A percentile compares a stretch with the other conserved stretches of the same genome.
These are phyloP conservation scores for Abscondita cerata DNA, from an alignment of 2,888 invertebrate species.

Conservation along the genomic window DNA sequence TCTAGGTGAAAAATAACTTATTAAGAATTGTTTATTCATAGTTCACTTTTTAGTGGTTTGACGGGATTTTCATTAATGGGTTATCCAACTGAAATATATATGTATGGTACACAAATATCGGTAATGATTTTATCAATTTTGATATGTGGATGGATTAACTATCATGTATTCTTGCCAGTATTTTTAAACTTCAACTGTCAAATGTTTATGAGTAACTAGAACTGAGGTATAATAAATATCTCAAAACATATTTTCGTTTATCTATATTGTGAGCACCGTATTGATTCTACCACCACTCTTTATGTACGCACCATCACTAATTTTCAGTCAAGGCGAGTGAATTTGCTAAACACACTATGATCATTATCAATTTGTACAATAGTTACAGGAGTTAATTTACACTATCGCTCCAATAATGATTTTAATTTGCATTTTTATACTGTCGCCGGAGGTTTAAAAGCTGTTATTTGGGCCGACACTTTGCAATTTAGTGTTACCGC, in stretches of 20 bases:
- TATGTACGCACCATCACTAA: slow-evolving; percentile 73
- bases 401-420: slow-evolving; percentile 65
- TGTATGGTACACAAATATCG: slow-evolving; percentile 72
- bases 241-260: slow-evolving; percentile 67
- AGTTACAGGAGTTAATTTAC: slow-evolving; percentile 66
- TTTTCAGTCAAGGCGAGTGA: slow-evolving; percentile 75
- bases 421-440: slow-evolving; percentile 76
- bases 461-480: slow-evolving; percentile 70
- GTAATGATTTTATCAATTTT: slow-evolving; percentile 57
- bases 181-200: slow-evolving; percentile 75
- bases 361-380: slow-evolving; percentile 28
- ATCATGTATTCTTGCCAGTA: slow-evolving; percentile 65
- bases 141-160: slow-evolving; percentile 46
- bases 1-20: too few species aligned
- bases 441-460: slow-evolving; percentile 72
- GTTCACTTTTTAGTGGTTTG: slow-evolving; percentile 63
- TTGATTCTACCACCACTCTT: slow-evolving; percentile 69
- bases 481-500: slow-evolving; percentile 55
- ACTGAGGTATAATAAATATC: slow-evolving; percentile 67
- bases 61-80: slow-evolving; percentile 79
- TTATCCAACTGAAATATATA: slow-evolving; percentile 77
- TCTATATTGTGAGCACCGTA: slow-evolving; percentile 53
- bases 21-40: too few species aligned
- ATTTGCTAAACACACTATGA: background rate
- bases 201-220: slow-evolving; percentile 75